Percentiles rank a stretch among this genome's conserved stretches.
These are phyloP conservation scores for Peromyscus nudipes DNA, from an alignment of 2,797 vertebrate species.

Conservation along the genomic window DNA sequence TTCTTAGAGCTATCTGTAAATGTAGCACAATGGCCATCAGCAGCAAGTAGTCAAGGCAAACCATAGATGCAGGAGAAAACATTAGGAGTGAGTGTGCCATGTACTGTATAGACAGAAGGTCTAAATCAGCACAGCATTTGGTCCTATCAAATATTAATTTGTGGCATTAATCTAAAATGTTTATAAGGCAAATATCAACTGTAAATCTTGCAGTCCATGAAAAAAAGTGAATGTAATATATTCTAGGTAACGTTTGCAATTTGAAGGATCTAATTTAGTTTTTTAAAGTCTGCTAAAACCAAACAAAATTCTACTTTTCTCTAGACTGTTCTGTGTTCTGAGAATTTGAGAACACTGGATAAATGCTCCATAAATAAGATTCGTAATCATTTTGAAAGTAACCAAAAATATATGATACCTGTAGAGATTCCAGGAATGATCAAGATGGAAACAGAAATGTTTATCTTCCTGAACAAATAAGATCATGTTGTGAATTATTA, in stretches of 20 bases:
- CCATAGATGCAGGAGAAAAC: background rate
- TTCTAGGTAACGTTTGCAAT: background rate
- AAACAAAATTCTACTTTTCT: background rate
- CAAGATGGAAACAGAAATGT: background rate
- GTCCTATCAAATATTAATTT: slow-evolving; percentile 67
- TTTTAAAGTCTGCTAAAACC: background rate
- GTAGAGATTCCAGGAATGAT: background rate
- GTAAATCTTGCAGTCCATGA: background rate
- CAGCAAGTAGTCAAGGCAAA: slow-evolving; percentile 46
- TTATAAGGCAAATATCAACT: slow-evolving; percentile 60
- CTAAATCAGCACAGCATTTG: slow-evolving; percentile 55
- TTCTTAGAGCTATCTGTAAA: slow-evolving; percentile 38
- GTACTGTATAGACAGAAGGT: slow-evolving; percentile 9
- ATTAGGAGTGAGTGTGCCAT: slow-evolving; percentile 2
- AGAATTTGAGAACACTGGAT: background rate
- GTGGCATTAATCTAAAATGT: slow-evolving; percentile 48
- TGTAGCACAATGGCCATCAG: background rate
- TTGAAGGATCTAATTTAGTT: background rate
- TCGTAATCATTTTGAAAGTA: background rate
- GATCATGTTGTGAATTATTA: background rate
- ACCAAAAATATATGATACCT: background rate
- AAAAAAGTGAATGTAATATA: background rate
- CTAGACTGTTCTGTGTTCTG: background rate
- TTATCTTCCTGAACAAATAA: slow-evolving; percentile 40
- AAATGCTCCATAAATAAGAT: background rate